Conservation (phyloP, 2,888 invertebrate species). For the Cheilosia scutellata region DNA sequence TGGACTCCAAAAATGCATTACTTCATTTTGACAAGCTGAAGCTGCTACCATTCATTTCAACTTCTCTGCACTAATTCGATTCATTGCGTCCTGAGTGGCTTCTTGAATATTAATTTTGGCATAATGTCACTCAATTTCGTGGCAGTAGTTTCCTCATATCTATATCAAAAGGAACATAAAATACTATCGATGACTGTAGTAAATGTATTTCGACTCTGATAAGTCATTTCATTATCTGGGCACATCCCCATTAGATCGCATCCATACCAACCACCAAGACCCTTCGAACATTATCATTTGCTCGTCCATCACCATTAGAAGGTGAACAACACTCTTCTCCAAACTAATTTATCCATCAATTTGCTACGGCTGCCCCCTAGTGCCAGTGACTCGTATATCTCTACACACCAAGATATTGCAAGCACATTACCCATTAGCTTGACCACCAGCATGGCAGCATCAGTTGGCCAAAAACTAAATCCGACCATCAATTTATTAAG, state of each 20-base stretch:
- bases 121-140: no score
- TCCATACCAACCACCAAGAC: background rate
- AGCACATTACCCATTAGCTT: conserved; percentile 68
- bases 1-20: no score
- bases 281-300: conserved; percentile 46
- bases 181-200: background rate
- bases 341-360: conserved; percentile 71
- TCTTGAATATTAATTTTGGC: no score
- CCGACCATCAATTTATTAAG: conserved; percentile 74
- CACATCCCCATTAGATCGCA: background rate
- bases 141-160: no score
- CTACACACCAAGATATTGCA: conserved; percentile 59
- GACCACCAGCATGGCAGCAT: conserved; percentile 58
- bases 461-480: conserved; percentile 68
- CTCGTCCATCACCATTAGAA: conserved; percentile 71
- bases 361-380: conserved; percentile 16
- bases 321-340: conserved; percentile 47
- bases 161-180: no score
- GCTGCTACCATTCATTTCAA: no score
- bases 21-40: no score
- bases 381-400: conserved; percentile 11
- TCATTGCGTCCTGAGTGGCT: no score
- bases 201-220: background rate
- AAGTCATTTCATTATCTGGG: conserved; percentile 13
- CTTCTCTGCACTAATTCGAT: no score